These are phyloP conservation scores for Cartodere bifasciata DNA, from an alignment of 2,888 invertebrate species.

Conservation along the genomic window DNA sequence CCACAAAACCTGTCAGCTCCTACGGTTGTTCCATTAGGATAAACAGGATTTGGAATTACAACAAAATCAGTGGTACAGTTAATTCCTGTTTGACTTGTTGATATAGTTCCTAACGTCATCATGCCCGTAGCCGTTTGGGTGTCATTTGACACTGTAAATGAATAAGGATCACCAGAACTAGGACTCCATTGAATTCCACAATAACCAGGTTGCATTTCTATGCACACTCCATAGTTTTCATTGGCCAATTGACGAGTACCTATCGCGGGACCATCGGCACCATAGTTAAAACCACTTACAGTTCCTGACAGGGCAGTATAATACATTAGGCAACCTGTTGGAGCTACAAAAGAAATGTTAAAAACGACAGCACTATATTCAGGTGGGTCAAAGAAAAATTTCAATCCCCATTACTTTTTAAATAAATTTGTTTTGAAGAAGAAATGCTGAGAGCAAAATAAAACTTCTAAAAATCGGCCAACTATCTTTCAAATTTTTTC, in stretches of 20 bases:
- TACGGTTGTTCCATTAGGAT: slow-evolving; percentile 32
- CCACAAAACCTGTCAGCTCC: slow-evolving; percentile 65
- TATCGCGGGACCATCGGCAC: slow-evolving; percentile 34
- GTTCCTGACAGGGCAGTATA: slow-evolving; percentile 48
- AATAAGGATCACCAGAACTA: slow-evolving; percentile 37
- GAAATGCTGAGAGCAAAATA: no score
- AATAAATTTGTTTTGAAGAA: no score
- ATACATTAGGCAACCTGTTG: slow-evolving; percentile 68
- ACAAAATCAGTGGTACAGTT: slow-evolving; percentile 61
- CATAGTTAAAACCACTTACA: slow-evolving; percentile 67
- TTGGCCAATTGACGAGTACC: slow-evolving; percentile 63
- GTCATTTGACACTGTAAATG: slow-evolving; percentile 61
- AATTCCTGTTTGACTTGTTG: slow-evolving; percentile 43
- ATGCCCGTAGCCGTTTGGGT: slow-evolving; percentile 48
- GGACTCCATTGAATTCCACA: slow-evolving; percentile 59
- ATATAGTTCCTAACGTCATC: slow-evolving; percentile 44
- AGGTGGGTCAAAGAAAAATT: no score
- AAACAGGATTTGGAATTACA: slow-evolving; percentile 54
- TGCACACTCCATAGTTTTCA: slow-evolving; percentile 65
- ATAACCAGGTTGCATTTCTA: slow-evolving; percentile 57
- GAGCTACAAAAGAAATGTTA: slow-evolving; percentile 40
- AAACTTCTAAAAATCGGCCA: no score
- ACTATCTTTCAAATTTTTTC: no score
- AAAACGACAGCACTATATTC: no score
- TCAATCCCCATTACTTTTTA: no score